Base-by-base conservation (phyloP, 2,797 vertebrate genomes). In the Acanthornis magna region DNA sequence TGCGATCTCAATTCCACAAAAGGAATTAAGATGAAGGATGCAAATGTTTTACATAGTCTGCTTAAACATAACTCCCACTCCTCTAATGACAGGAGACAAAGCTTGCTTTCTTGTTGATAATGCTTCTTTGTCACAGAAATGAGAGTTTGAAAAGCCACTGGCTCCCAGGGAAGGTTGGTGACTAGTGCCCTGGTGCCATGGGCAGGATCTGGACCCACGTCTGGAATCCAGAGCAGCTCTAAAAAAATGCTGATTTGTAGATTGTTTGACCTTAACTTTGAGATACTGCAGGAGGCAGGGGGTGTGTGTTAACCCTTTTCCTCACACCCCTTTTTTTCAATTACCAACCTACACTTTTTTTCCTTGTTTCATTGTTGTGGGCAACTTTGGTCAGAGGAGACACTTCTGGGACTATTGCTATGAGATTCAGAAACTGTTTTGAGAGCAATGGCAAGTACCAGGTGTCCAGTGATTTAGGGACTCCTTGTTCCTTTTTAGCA, bases 31-130 rank as follows among this genome's bases (percentile, higher is more conserved):
- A 88, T 91, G 85, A 95, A 88, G 60, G 88, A 95, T 90, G 80
- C 91, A 93, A 95, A 86, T 91, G 91, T 96, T 96, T 96, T 93
- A 84, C 88, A 95, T 13, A 73, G 94, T 92, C 93, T 93, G 82
- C 83, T 81, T 89, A 93, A 97, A 95, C 91, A 94, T 32, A 86
- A 90, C 94, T 96, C 94, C 94, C n/a, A 96, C 88, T 93, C 80
- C 74, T 74, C 71, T 76, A 82, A 82, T 88, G 80, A 82, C 77
- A 85, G 75, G 74, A 91, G 73, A 84, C 43, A 95, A 77, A 89
- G 65, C 74, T 81, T 84, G 42, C 79, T 71, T 88, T 84, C 63
- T 66, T 65, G n/a, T 58, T 72, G 82, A 68, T 66, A 66, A 50
- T 60, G 55, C 13, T 53, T 68, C 71, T 83, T 81, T 84, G 40